Base-by-base conservation (phyloP, 2,113 vertebrate genomes). In the Furnarius figulus region DNA sequence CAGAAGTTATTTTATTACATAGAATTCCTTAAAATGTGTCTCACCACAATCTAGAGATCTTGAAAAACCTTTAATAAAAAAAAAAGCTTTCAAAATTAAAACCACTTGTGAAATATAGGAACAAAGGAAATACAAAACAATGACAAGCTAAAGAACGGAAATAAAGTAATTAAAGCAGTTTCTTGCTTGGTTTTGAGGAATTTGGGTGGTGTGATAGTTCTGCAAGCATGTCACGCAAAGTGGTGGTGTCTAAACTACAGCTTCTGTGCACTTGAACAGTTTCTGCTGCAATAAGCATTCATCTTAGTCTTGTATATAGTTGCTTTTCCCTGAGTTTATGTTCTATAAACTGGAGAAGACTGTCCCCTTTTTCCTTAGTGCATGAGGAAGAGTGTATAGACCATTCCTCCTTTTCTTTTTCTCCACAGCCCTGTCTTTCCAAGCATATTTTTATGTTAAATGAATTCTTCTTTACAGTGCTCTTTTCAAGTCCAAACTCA, bases 71-170 rank as follows among this genome's bases (percentile, higher is more conserved):
- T 30, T 62, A 73, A 68, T 63, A 2, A 62, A 81, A 86, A 62
- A 72, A 73, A 71, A n/a, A 67, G 3, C 27, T 65, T 95, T 90
- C 20, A 75, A 85, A 92, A 94, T 95, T 49, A 73, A 93, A 89
- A 89, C 0, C 77, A 82, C 31, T 82, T 79, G 87, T 82, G 80
- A 79, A 92, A 66, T 72, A 19, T 23, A 92, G 31, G 74, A 96
- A 91, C 84, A 92, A 95, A 93, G 80, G 61, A 58, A 82, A 59
- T 62, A n/a, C n/a, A 89, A 87, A 93, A 67, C 55, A 78, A 50
- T 58, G 75, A 55, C 55, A 77, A 85, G 10, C 65, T 86, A 46
- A 73, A 78, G 70, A 89, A 79, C 8, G 37, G 65, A 56, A 90
- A 56, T 47, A 49, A 88, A 88, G 42, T 79, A 90, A 94, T 94